Evolutionary conservation across 2,888 invertebrate genomes (phyloP).

Genomic region (Portevinia maculata): DNA sequence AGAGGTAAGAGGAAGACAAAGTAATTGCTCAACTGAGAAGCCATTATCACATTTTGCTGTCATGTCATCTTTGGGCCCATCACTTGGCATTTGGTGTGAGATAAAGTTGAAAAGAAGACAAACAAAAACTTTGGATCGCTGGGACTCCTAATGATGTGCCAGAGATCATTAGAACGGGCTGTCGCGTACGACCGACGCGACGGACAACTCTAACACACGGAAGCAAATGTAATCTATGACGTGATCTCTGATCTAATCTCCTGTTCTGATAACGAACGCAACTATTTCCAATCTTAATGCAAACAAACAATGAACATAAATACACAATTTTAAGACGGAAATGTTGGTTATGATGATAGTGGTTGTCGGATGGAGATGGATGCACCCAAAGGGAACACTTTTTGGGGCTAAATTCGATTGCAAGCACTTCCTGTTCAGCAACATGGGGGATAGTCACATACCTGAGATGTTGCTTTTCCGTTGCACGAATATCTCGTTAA

Average conservation of each 20-base stretch:
- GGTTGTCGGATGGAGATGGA: conserved; percentile 15
- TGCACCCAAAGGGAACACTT: conserved; percentile 23
- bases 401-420: conserved; percentile 37
- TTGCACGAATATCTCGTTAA: conserved; percentile 79
- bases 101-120: conserved; percentile 44
- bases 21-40: conserved; percentile 63
- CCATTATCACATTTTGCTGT: conserved; percentile 73
- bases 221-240: conserved; percentile 71
- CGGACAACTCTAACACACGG: conserved; percentile 57
- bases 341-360: conserved; percentile 56
- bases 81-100: conserved; percentile 69
- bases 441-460: conserved; percentile 4
- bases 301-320: conserved; percentile 37
- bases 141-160: conserved; percentile 61
- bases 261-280: conserved; percentile 29
- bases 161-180: conserved; percentile 61
- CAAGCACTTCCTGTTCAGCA: conserved; percentile 52
- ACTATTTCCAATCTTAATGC: conserved; percentile 20
- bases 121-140: conserved; percentile 25
- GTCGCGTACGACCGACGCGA: conserved; percentile 27
- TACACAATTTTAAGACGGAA: conserved; percentile 58
- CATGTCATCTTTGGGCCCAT: conserved; percentile 68
- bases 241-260: conserved; percentile 66
- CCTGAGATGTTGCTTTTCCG: conserved; percentile 52
- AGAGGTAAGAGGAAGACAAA: conserved; percentile 39